phyloP scores from a whole-genome alignment of 1,140 invertebrate species.

The Bradynema listronoti region DNA sequence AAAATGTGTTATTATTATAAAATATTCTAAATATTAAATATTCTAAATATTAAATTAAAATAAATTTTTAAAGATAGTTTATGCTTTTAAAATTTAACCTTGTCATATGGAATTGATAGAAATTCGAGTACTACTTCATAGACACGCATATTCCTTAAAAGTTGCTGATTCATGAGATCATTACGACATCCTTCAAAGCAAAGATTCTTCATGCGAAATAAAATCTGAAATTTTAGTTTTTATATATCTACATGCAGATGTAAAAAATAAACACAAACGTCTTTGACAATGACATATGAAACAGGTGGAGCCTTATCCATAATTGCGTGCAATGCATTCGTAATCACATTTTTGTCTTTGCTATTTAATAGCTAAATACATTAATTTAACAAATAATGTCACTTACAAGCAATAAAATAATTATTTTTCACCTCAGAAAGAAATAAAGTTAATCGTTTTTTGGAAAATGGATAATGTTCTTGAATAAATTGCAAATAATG shows the following conservation, averaged over 20 bases:
- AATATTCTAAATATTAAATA: neutral
- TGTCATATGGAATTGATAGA: conserved; percentile 68
- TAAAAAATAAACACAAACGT: conserved; percentile 22
- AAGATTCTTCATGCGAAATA: conserved; percentile 82
- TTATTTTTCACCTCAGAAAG: neutral
- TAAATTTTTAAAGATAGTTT: neutral
- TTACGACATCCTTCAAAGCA: conserved; percentile 67
- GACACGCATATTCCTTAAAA: conserved; percentile 90
- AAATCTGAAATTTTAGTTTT: conserved; percentile 66
- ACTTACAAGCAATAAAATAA: neutral
- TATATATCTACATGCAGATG: neutral
- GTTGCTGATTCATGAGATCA: conserved; percentile 76
- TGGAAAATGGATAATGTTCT: conserved; percentile 19
- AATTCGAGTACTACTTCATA: conserved; percentile 91
- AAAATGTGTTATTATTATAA: conserved; percentile 1
- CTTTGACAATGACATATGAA: conserved; percentile 52
- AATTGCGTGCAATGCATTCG: conserved; percentile 45
- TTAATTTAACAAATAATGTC: neutral
- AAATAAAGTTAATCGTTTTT: neutral
- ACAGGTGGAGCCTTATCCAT: conserved; percentile 52
- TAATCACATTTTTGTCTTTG: conserved; percentile 42
- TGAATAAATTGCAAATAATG: conserved; percentile 28
- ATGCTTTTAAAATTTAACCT: conserved; percentile 35
- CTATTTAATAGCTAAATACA: conserved; percentile 36
- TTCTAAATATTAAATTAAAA: neutral